Conservation (phyloP, 1,140 invertebrate genomes). For the Artemia franciscana region DNA sequence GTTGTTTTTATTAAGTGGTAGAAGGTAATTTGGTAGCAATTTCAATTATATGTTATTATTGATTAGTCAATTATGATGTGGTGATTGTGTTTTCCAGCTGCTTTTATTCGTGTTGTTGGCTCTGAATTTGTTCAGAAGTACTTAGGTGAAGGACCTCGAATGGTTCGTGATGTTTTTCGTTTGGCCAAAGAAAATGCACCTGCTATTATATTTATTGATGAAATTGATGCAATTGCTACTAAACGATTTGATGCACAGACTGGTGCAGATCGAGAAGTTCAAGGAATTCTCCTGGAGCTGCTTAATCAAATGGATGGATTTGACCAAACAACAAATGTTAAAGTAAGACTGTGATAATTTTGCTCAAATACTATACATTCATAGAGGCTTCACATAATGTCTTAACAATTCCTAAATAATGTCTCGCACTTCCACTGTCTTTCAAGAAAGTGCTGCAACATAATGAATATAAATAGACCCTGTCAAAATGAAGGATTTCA, state of each 20-base stretch:
- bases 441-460: no score
- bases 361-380: not conserved
- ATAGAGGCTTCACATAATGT: not conserved
- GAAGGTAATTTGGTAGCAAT: no score
- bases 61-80: constrained; percentile 21
- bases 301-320: constrained; percentile 99
- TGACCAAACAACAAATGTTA: constrained; percentile 98
- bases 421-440: no score
- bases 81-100: no score
- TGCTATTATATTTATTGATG: constrained; percentile 97
- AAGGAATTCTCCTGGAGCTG: constrained; percentile 87
- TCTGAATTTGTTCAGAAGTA: constrained; percentile 99
- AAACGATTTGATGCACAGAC: constrained; percentile 98
- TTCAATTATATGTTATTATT: no score
- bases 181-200: constrained; percentile 97
- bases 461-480: no score
- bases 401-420: no score
- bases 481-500: no score
- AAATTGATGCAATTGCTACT: constrained; percentile 95
- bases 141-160: constrained; percentile 90
- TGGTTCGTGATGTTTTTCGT: constrained; percentile 97
- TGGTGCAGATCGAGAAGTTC: constrained; percentile 95
- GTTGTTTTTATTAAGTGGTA: no score
- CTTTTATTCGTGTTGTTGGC: constrained; percentile 94
- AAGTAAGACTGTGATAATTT: constrained; percentile 30